Percentiles rank a stretch among this genome's conserved stretches.
Evolutionary conservation across 2,113 vertebrate genomes (phyloP).

Genomic region (Melanerpes formicivorus): DNA sequence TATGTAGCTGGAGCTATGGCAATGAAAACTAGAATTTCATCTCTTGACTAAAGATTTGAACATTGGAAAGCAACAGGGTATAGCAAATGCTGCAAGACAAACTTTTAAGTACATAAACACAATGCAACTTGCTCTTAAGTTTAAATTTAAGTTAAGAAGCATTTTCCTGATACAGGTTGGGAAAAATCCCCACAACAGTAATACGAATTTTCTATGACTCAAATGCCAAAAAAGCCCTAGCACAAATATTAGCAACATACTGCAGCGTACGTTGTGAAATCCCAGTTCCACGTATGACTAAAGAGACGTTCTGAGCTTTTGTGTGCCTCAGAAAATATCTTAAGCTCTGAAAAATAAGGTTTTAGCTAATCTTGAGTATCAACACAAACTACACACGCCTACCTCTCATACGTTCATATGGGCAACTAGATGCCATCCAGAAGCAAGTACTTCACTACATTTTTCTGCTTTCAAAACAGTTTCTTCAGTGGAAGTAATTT

Average conservation of each 20-base stretch:
- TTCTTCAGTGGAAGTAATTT: neutral
- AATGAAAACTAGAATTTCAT: neutral
- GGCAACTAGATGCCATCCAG: neutral
- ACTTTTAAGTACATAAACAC: neutral
- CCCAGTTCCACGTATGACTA: neutral
- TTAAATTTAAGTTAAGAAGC: neutral
- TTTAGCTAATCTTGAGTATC: neutral
- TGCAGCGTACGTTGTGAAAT: neutral
- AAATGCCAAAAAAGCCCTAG: neutral
- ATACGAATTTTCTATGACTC: neutral
- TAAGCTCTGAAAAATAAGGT: neutral
- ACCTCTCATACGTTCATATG: neutral
- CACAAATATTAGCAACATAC: neutral
- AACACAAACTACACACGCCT: neutral
- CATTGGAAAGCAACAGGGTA: neutral
- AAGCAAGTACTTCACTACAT: neutral
- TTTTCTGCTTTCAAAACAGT: slow-evolving; percentile 1
- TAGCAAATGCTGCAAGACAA: neutral
- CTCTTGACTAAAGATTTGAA: neutral
- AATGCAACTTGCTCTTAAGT: neutral
- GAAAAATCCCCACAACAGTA: neutral
- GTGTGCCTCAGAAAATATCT: neutral
- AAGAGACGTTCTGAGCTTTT: neutral
- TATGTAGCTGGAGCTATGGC: neutral
- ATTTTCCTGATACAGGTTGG: neutral